phyloP scores from a whole-genome alignment of 2,113 vertebrate species.

The Vireo altiloquus region DNA sequence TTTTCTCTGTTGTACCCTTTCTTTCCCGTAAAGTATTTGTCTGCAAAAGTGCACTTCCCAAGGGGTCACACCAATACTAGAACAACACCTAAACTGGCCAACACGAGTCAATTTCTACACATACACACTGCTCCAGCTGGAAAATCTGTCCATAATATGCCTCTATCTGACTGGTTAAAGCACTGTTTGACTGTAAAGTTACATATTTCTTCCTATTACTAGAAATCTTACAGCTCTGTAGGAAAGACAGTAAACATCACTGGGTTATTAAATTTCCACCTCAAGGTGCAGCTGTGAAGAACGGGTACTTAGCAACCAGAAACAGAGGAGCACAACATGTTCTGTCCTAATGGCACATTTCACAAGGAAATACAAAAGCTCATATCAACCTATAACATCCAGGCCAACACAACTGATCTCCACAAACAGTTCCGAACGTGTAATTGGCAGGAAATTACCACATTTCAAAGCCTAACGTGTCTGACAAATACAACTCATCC shows the following conservation, averaged over 20 bases:
- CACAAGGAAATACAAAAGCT: slow-evolving; percentile 1
- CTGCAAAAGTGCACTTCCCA: background rate
- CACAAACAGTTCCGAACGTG: background rate
- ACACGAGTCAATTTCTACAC: background rate
- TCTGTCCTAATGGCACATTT: background rate
- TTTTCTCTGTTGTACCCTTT: background rate
- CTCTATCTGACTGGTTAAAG: background rate
- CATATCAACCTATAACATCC: background rate
- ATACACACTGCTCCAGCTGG: background rate
- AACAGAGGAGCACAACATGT: slow-evolving; percentile 52
- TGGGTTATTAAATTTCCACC: slow-evolving; percentile 26
- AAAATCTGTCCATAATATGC: background rate
- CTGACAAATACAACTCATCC: background rate
- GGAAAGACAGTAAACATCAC: background rate
- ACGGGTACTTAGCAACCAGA: slow-evolving; percentile 66
- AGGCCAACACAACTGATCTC: background rate
- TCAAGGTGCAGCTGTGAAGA: slow-evolving; percentile 30
- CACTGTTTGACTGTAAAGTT: background rate
- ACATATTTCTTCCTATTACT: background rate
- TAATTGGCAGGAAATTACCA: background rate
- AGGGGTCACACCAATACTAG: background rate
- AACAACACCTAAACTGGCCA: background rate
- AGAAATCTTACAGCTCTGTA: background rate
- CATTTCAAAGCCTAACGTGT: background rate
- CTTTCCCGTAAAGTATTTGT: background rate